Conservation (phyloP, 2,888 invertebrate genomes). For the Emmelina monodactyla region DNA sequence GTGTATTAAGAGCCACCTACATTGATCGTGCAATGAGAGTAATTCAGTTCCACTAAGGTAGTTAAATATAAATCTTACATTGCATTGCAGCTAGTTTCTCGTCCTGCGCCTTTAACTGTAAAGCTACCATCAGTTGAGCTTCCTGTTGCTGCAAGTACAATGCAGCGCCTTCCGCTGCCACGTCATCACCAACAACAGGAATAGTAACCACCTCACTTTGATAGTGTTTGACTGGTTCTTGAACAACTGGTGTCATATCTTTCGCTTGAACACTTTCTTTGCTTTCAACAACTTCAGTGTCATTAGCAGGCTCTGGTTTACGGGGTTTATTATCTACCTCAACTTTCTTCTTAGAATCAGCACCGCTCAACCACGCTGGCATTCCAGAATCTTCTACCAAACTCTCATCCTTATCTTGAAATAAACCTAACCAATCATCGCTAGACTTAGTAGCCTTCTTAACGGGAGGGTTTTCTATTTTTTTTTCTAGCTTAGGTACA, state of each 20-base stretch:
- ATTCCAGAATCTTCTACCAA: slow-evolving; percentile 33
- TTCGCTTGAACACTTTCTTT: slow-evolving; percentile 10
- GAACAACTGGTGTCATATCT: slow-evolving; percentile 15
- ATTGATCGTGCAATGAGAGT: too few relatives aligned
- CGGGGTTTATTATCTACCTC: slow-evolving; percentile 20
- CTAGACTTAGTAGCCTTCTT: slow-evolving; percentile 31
- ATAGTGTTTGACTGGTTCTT: slow-evolving; percentile 1
- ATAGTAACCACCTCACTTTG: slow-evolving; percentile 6
- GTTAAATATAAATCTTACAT: too few relatives aligned
- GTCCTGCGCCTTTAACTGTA: slow-evolving; percentile 70
- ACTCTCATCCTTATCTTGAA: slow-evolving; percentile 34
- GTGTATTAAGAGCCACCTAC: too few relatives aligned
- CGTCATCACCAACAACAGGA: slow-evolving; percentile 29
- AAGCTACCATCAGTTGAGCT: slow-evolving; percentile 66
- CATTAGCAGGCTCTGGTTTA: slow-evolving; percentile 5
- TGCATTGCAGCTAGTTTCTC: slow-evolving; percentile 66
- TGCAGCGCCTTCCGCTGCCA: slow-evolving; percentile 61
- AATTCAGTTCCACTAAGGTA: background rate
- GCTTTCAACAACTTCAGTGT: slow-evolving; percentile 17
- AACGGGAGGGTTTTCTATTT: slow-evolving; percentile 24
- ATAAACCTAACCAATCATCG: slow-evolving; percentile 57
- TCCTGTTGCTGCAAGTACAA: slow-evolving; percentile 69
- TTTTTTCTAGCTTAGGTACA: slow-evolving; percentile 20
- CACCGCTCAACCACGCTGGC: slow-evolving; percentile 48
- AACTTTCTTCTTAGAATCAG: slow-evolving; percentile 35